Percentiles rank a stretch among this genome's conserved stretches.
Conservation (phyloP, 2,797 vertebrate genomes). For the Myiotriccus ornatus region DNA sequence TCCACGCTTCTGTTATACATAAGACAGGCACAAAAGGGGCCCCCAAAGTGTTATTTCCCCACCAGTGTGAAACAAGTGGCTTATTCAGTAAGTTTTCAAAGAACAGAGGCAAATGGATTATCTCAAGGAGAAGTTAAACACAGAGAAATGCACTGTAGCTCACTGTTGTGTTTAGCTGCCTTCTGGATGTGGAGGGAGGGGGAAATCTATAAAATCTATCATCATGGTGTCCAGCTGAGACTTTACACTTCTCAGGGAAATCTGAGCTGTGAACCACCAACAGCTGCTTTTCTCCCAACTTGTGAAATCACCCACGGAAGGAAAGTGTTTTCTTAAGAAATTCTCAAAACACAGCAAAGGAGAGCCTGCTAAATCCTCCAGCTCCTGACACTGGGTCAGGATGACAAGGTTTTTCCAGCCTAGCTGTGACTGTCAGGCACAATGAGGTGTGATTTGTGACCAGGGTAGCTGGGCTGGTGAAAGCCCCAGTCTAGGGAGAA, state of each 20-base stretch:
- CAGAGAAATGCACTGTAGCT: constrained; percentile 52
- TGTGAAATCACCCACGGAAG: constrained; percentile 62
- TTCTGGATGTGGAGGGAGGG: background rate
- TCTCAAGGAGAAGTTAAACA: constrained; percentile 65
- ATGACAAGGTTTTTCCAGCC: constrained; percentile 37
- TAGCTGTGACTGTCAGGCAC: background rate
- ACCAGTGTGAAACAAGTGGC: constrained; percentile 69
- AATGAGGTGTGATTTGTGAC: background rate
- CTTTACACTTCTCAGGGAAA: constrained; percentile 65
- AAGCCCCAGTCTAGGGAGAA: background rate
- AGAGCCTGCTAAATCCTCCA: background rate
- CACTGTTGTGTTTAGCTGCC: constrained; percentile 62
- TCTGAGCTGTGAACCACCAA: constrained; percentile 58
- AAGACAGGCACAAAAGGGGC: constrained; percentile 65
- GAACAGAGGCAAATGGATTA: constrained; percentile 71
- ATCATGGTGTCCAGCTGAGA: constrained; percentile 64
- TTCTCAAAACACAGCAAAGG: constrained; percentile 30
- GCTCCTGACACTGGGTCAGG: background rate
- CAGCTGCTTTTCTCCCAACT: constrained; percentile 66
- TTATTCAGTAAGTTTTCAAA: constrained; percentile 75
- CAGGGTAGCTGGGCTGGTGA: background rate
- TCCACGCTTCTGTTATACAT: constrained; percentile 62
- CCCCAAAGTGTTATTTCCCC: constrained; percentile 71
- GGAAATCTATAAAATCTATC: constrained; percentile 72
- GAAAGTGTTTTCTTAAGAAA: constrained; percentile 51